phyloP scores from a whole-genome alignment of 2,888 invertebrate species.

The Craniophora ligustri region DNA sequence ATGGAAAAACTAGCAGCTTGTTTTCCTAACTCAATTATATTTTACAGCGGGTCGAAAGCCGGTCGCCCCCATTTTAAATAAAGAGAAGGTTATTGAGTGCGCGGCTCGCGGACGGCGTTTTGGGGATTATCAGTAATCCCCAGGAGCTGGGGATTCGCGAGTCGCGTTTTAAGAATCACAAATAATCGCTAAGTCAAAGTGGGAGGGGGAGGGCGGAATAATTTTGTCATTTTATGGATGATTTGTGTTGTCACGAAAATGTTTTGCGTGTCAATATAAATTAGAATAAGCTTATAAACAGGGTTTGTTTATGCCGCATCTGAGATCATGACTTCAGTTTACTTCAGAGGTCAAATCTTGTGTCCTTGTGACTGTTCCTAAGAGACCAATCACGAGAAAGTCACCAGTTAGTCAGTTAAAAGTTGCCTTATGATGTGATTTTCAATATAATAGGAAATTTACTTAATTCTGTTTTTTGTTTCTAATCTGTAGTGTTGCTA shows the following conservation, averaged over 20 bases:
- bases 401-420: too few species aligned
- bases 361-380: not conserved
- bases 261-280: not conserved
- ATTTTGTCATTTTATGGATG: constrained; percentile 24
- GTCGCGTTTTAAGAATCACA: constrained; percentile 44
- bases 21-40: constrained; percentile 36
- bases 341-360: not conserved
- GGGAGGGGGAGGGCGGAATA: constrained; percentile 5
- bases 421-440: too few species aligned
- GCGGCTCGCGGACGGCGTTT: constrained; percentile 32
- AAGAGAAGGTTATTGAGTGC: constrained; percentile 33
- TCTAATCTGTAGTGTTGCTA: too few species aligned
- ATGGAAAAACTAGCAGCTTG: constrained; percentile 2
- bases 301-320: not conserved
- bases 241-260: constrained; percentile 16
- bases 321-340: not conserved
- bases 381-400: too few species aligned
- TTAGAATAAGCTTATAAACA: not conserved
- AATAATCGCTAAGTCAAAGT: constrained; percentile 40
- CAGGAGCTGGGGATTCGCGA: constrained; percentile 24
- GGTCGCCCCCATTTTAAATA: constrained; percentile 44
- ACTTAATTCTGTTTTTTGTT: too few species aligned
- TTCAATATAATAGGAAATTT: too few species aligned
- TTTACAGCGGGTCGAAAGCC: constrained; percentile 25
- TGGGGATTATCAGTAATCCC: constrained; percentile 43